Conservation (phyloP, 2,888 invertebrate species). For the Frankliniella intonsa region DNA sequence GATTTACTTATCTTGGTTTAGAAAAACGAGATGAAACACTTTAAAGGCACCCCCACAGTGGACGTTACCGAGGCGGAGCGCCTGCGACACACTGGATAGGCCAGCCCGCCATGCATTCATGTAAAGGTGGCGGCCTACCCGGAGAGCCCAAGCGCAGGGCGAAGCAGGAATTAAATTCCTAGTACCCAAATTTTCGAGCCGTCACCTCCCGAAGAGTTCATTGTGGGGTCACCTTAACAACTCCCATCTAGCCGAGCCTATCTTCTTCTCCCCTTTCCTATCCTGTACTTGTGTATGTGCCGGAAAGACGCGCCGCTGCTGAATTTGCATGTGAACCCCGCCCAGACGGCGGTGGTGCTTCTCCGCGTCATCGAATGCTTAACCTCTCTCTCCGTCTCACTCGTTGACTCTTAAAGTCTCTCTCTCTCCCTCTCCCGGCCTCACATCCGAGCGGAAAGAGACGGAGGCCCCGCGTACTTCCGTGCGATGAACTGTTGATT, state of each 20-base stretch:
- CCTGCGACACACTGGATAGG: too few species aligned
- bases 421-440: not conserved
- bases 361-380: not conserved
- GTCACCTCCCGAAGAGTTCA: too few species aligned
- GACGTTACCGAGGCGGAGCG: too few species aligned
- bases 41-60: too few species aligned
- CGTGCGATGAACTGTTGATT: slow-evolving; percentile 4
- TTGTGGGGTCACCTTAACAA: too few species aligned
- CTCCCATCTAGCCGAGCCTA: not conserved
- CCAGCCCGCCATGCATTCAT: too few species aligned
- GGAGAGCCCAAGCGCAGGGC: too few species aligned
- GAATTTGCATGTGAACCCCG: slow-evolving; percentile 13
- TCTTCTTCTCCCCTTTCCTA: not conserved
- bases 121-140: too few species aligned
- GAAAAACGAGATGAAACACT: not conserved
- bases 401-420: not conserved
- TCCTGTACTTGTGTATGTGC: not conserved
- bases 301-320: not conserved
- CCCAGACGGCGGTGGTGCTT: not conserved
- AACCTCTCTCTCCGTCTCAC: not conserved
- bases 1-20: not conserved
- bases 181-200: too few species aligned
- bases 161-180: too few species aligned
- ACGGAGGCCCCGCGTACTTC: not conserved
- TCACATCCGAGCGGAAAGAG: too few species aligned